Evolutionary conservation across 2,888 invertebrate genomes (phyloP).

Genomic region (Synergus itoensis): DNA sequence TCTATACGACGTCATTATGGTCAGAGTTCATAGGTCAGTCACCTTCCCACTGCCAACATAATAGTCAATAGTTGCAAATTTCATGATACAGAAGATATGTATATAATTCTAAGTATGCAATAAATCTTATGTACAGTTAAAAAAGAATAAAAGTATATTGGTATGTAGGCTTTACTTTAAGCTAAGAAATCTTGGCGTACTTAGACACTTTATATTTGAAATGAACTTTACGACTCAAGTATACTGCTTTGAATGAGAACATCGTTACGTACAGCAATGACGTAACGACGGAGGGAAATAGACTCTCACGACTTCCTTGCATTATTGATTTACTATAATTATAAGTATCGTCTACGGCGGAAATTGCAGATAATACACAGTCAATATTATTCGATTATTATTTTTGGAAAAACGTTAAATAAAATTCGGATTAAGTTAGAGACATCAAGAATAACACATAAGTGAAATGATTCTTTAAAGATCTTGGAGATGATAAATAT

Average conservation of each 20-base stretch:
- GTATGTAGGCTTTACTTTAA: neutral
- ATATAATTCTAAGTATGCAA: neutral
- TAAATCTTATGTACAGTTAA: too few species aligned
- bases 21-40: slow-evolving; percentile 27
- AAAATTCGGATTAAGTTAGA: neutral
- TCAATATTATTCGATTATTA: slow-evolving; percentile 5
- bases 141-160: neutral
- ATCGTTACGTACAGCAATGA: neutral
- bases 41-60: neutral
- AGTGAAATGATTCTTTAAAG: neutral
- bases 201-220: neutral
- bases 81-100: neutral
- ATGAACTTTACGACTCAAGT: neutral
- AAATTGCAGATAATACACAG: neutral
- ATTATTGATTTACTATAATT: slow-evolving; percentile 26
- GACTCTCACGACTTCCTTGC: slow-evolving; percentile 9
- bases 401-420: neutral
- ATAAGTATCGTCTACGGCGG: neutral
- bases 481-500: neutral
- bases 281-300: neutral
- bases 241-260: neutral
- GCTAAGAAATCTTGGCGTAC: neutral
- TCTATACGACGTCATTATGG: neutral
- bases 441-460: neutral
- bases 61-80: neutral